Percentiles rank a stretch among this genome's conserved stretches.
Conservation (phyloP, 2,113 vertebrate genomes). For the human (Homo sapiens) region DNA sequence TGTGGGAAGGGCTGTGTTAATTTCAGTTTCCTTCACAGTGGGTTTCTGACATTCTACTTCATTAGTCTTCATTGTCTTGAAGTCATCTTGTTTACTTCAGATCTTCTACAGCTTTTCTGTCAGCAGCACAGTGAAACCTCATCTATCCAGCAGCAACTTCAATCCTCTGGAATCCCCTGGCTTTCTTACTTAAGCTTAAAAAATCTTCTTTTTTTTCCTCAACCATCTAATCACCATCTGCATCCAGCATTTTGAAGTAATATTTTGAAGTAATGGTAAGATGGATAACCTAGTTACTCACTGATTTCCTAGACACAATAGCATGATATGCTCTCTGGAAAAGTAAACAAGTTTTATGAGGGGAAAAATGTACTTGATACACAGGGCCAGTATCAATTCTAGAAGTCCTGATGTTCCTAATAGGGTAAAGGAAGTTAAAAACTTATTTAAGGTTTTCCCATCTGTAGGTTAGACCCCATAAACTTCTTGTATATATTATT, state of each 20-base stretch:
- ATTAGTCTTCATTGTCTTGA: background rate
- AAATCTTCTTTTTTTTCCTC: background rate
- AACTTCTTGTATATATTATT: background rate
- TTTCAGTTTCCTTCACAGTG: constrained; percentile 67
- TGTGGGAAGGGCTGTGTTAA: constrained; percentile 89
- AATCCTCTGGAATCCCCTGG: background rate
- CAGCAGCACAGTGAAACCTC: background rate
- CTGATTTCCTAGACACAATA: background rate
- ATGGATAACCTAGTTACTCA: background rate
- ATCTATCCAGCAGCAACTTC: background rate
- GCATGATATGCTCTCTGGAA: background rate
- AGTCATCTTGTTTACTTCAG: background rate
- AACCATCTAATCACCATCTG: background rate
- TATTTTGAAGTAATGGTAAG: background rate
- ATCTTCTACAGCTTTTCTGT: background rate
- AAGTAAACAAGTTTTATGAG: background rate
- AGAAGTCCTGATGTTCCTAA: background rate
- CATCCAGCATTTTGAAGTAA: background rate
- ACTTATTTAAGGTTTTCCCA: background rate
- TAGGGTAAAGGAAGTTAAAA: background rate
- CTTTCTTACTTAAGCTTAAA: background rate
- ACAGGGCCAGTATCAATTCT: background rate
- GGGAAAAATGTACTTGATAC: background rate
- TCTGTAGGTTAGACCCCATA: background rate
- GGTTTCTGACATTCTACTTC: constrained; percentile 52